Evolutionary conservation across 2,797 vertebrate species (phyloP).

Genomic region (Fistularia tabacaria): DNA sequence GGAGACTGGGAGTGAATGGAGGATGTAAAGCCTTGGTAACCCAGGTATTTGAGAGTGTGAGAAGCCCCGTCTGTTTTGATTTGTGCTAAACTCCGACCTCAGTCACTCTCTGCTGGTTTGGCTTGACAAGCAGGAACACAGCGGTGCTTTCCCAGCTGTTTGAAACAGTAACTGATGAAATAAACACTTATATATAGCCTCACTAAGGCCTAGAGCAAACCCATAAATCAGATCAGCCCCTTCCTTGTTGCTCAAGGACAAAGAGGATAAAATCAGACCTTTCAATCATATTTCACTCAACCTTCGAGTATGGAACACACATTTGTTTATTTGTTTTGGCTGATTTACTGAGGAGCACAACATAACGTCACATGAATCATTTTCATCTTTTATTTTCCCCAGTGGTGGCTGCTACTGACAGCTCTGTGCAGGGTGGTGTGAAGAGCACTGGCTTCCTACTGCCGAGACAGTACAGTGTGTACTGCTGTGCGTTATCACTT

Average conservation of each 20-base stretch:
- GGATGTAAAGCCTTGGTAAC: constrained; percentile 3
- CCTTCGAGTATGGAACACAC: constrained; percentile 51
- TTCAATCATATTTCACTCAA: constrained; percentile 40
- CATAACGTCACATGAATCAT: constrained; percentile 67
- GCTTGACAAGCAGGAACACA: constrained; percentile 25
- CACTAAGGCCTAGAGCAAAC: constrained; percentile 21
- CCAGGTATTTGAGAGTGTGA: constrained; percentile 11
- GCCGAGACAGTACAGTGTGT: constrained; percentile 28
- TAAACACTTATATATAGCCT: constrained; percentile 8
- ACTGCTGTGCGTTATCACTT: constrained; percentile 30
- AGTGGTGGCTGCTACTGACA: constrained; percentile 43
- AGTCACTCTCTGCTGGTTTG: constrained; percentile 49
- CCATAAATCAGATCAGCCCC: constrained; percentile 55
- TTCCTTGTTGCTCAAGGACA: constrained; percentile 73
- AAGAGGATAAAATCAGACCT: constrained; percentile 54
- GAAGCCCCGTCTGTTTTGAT: constrained; percentile 20
- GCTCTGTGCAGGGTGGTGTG: constrained; percentile 49
- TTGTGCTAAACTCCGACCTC: constrained; percentile 32
- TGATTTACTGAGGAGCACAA: constrained; percentile 62
- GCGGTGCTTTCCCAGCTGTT: neutral
- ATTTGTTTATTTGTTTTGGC: constrained; percentile 66
- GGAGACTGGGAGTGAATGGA: too few species aligned
- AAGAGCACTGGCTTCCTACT: constrained; percentile 27
- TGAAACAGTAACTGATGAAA: too few species aligned
- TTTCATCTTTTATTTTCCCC: constrained; percentile 46